Conservation (phyloP, 1,140 invertebrate species). For the Calephelis virginiensis region DNA sequence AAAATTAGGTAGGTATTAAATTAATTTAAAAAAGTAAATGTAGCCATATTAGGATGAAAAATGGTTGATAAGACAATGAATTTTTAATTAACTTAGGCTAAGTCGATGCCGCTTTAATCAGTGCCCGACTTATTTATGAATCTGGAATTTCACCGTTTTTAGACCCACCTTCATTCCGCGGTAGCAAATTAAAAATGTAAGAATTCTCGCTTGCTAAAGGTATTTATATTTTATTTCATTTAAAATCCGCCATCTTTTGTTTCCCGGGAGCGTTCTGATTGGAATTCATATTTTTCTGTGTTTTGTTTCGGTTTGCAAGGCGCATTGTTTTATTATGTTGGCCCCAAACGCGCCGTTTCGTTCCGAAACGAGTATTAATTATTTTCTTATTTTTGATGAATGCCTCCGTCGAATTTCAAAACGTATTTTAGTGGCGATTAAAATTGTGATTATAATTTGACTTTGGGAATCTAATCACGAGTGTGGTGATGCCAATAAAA, state of each 20-base stretch:
- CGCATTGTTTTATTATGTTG: constrained; percentile 71
- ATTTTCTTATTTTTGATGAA: constrained; percentile 77
- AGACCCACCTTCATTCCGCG: constrained; percentile 59
- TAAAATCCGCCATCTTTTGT: constrained; percentile 77
- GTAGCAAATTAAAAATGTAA: constrained; percentile 77
- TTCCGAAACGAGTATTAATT: constrained; percentile 70
- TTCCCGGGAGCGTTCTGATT: constrained; percentile 65
- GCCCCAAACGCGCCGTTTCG: constrained; percentile 61
- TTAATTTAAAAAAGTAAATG: constrained; percentile 7
- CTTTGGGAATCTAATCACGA: constrained; percentile 50
- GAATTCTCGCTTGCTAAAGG: constrained; percentile 74
- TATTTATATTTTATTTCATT: constrained; percentile 78
- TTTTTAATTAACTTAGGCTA: constrained; percentile 37
- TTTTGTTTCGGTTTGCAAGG: constrained; percentile 70
- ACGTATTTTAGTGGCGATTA: constrained; percentile 61
- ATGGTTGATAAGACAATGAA: constrained; percentile 31
- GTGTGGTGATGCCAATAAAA: constrained; percentile 30
- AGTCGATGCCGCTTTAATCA: constrained; percentile 44
- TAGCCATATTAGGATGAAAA: constrained; percentile 21
- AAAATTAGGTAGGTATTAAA: constrained; percentile 17
- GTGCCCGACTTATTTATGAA: constrained; percentile 53
- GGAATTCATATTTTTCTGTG: constrained; percentile 79
- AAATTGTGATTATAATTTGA: constrained; percentile 45
- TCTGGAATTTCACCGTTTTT: constrained; percentile 69
- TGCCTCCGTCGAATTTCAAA: constrained; percentile 62